A percentile compares a stretch with the other conserved stretches of the same genome.
Conservation (phyloP, 2,797 vertebrate genomes). For the Brachymystax lenok region DNA sequence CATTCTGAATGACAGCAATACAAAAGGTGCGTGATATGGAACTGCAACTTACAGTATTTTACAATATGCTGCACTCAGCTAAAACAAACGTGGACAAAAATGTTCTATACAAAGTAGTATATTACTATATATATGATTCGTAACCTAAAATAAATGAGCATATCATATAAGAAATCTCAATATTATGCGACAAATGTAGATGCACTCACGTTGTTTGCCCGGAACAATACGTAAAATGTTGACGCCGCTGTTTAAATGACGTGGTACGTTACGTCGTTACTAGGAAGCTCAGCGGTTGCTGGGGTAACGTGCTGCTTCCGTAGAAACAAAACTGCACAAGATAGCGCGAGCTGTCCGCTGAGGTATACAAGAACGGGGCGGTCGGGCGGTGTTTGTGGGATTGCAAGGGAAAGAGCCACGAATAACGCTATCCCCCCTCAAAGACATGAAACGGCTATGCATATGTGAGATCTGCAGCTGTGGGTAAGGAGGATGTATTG, state of each 20-base stretch:
- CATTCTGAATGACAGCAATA: background rate
- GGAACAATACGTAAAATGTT: conserved; percentile 56
- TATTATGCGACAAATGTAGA: background rate
- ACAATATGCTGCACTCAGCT: background rate
- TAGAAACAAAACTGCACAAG: conserved; percentile 23
- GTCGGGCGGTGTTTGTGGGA: background rate
- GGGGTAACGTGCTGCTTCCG: conserved; percentile 41
- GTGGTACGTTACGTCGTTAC: conserved; percentile 19
- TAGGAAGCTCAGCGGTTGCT: conserved; percentile 50
- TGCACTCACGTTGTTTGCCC: conserved; percentile 66
- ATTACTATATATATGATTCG: background rate
- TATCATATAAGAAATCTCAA: background rate
- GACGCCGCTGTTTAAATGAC: conserved; percentile 28
- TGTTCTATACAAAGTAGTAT: background rate
- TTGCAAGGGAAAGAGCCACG: background rate
- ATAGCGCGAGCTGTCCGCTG: background rate
- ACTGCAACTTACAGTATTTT: background rate
- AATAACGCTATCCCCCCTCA: background rate
- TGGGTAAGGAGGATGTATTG: conserved; percentile 68
- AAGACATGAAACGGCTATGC: conserved; percentile 66
- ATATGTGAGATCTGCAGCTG: conserved; percentile 82
- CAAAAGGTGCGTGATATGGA: background rate
- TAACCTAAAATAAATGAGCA: background rate
- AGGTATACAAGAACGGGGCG: background rate
- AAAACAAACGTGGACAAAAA: background rate